These are phyloP conservation scores for Podocnemis expansa DNA, from an alignment of 2,113 vertebrate genomes.

Conservation along the genomic window DNA sequence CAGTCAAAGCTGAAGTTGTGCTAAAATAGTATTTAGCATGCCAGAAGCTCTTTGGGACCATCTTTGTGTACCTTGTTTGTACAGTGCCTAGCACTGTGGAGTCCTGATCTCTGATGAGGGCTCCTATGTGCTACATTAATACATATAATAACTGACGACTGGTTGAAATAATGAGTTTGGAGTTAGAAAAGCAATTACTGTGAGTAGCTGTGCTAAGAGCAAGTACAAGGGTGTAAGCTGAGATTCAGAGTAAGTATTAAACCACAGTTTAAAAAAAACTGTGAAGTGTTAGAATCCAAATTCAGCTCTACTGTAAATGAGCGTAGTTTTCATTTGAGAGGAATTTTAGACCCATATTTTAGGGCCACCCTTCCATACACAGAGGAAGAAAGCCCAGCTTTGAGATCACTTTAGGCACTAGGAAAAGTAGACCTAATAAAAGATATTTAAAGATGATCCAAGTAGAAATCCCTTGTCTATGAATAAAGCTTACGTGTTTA, in stretches of 20 bases:
- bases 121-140: slow-evolving; percentile 29
- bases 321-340: not conserved
- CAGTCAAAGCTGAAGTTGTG: slow-evolving; percentile 34
- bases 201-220: not conserved
- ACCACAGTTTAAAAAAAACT: not conserved
- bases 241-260: not conserved
- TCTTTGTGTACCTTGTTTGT: slow-evolving; percentile 26
- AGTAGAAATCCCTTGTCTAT: not conserved
- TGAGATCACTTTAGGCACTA: not conserved
- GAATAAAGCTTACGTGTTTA: not conserved
- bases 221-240: not conserved
- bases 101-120: not conserved
- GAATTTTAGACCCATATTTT: not conserved
- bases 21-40: slow-evolving; percentile 33
- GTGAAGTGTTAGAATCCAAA: not conserved
- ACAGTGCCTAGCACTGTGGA: not conserved
- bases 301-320: not conserved
- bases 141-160: slow-evolving; percentile 36
- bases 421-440: slow-evolving; percentile 19
- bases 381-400: not conserved
- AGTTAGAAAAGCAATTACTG: slow-evolving; percentile 14
- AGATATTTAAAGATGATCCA: slow-evolving; percentile 35
- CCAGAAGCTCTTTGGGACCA: slow-evolving; percentile 12
- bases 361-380: not conserved
- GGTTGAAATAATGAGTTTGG: slow-evolving; percentile 37